A percentile compares a stretch with the other conserved stretches of the same genome.
phyloP scores from a whole-genome alignment of 2,113 vertebrate species.

The Ctenomys sociabilis region DNA sequence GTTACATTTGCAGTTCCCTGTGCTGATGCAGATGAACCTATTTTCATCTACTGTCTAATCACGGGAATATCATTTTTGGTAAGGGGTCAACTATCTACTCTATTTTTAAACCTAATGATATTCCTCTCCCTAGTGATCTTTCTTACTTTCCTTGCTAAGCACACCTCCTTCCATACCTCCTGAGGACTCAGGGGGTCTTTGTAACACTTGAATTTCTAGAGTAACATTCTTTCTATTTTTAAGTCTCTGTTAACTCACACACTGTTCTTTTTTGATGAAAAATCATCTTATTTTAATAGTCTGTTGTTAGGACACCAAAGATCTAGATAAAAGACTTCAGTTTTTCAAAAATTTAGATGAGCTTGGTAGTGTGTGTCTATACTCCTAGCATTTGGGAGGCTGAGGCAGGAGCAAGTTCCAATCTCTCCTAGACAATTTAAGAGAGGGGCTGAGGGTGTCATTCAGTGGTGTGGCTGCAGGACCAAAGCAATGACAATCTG shows the following conservation, averaged over 20 bases:
- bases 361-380: not conserved
- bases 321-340: not conserved
- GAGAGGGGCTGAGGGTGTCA: not conserved
- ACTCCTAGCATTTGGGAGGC: not conserved
- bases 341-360: not conserved
- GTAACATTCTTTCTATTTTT: conserved; percentile 48
- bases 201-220: conserved; percentile 17
- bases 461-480: not conserved
- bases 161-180: not conserved
- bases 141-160: not conserved
- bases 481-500: not conserved
- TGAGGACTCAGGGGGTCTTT: not conserved
- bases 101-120: not conserved
- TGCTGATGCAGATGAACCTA: not conserved
- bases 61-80: not conserved
- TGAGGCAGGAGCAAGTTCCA: not conserved
- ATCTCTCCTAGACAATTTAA: not conserved
- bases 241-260: not conserved
- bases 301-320: not conserved
- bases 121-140: not conserved
- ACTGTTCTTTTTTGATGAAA: not conserved
- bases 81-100: not conserved
- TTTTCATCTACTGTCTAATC: not conserved
- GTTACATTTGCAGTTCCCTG: not conserved
- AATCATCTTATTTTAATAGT: not conserved